Conservation (phyloP, 2,888 invertebrate species). For the Spatulosminthurus flaviceps region DNA sequence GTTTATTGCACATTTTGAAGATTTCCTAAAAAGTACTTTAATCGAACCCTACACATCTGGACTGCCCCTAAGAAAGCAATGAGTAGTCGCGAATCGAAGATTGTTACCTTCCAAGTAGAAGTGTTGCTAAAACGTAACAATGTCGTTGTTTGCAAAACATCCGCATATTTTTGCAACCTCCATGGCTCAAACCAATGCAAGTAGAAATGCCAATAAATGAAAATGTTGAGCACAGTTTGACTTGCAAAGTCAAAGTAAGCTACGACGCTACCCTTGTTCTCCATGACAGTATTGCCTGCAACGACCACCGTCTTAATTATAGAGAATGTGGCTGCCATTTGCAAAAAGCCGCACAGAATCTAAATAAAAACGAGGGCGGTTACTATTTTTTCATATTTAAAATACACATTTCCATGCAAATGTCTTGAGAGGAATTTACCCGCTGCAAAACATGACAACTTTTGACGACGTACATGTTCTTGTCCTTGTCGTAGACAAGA, state of each 20-base stretch:
- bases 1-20: too few species aligned
- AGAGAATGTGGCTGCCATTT: neutral
- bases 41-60: neutral
- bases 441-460: neutral
- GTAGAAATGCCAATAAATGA: constrained; percentile 23
- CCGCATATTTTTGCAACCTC: neutral
- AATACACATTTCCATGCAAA: too few species aligned
- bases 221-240: constrained; percentile 7
- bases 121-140: neutral
- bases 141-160: neutral
- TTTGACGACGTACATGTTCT: neutral
- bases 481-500: neutral
- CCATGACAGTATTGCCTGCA: neutral
- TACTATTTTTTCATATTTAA: neutral
- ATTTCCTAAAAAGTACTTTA: neutral
- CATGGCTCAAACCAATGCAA: neutral
- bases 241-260: constrained; percentile 18
- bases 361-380: too few species aligned
- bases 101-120: constrained; percentile 2
- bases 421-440: neutral
- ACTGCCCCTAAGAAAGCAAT: neutral
- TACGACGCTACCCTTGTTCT: neutral
- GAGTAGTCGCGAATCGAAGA: neutral
- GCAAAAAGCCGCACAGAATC: neutral
- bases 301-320: neutral